Base-by-base conservation (phyloP, 1,140 invertebrate genomes). In the Polyergus mexicanus region DNA sequence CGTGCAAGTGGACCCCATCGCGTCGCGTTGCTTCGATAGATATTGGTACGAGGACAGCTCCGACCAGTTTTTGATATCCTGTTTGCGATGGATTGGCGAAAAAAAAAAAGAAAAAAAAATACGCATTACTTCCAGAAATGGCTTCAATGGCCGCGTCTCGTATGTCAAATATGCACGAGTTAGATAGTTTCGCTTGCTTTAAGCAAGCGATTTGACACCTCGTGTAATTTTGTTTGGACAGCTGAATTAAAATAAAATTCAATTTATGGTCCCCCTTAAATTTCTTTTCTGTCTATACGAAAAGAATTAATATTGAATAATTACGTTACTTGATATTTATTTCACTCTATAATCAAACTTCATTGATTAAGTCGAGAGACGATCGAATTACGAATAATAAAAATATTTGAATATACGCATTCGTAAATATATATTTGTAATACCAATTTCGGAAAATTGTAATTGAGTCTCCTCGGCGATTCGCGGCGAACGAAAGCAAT, bases 1-100 rank as follows among this genome's bases (percentile, higher is more conserved):
- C 93, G 93, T 93, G 91, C 93, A 94, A 93, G 93, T 93, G 92
- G 92, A 92, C 86, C 87, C 88, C 69, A n/a, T 85, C 62, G 41
- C 51, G n/a, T 11, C 65, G 58, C 47, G 25, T 86, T 89, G 41
- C 78, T 69, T 81, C 32, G 65, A 75, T 84, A 60, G 58, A 75
- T 84, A 60, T 74, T 77, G 51, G n/a, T 74, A 81, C 71, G 22
- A 77, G 68, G 71, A 72, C 69, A 41, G 28, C 65, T 83, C 65
- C 51, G 66, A 71, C 56, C 54, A 81, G 38, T 72, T 72, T 51
- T 74, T 60, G 78, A 83, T 83, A 74, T 60, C 54, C 78, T 13
- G 78, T 56, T 83, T 72, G 35, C 11, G 54, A 32, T 54, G 32
- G 62, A 86, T 65, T 72, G 58, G 44, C 16, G 76, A 81, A 80